Base-by-base conservation (phyloP, 2,888 invertebrate species). In the Pyrgus malvae region DNA sequence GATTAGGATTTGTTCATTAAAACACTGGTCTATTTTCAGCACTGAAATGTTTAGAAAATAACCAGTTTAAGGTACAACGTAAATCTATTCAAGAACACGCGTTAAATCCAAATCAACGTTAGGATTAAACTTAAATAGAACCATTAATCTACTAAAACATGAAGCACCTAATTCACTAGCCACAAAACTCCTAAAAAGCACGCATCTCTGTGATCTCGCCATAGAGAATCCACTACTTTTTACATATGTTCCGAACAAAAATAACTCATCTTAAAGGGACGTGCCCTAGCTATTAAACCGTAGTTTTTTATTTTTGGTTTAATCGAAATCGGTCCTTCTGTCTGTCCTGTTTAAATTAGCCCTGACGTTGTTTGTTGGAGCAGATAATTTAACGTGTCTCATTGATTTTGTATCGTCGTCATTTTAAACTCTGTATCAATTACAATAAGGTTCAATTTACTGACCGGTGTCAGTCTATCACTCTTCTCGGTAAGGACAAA, bases 321-420 rank as follows among this genome's bases (percentile, higher is more conserved):
- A 70, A 73, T 77, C 73, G 65, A 67, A 69, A 67, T 67, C 64
- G 61, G 66, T 68, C 69, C 66, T 67, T 65, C 70, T 65, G 67
- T 69, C 71, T 69, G 78, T 79, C 68, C 68, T 69, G 73, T 76
- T 81, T 78, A 83, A 85, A 87, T 86, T 85, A 80, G 71, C 78
- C 78, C 73, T 61, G 76, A 78, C 80, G 70, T 72, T 72, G 62
- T 62, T 65, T 61, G 69, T 63, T 60, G 65, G 68, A 74, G 72
- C 78, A 67, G 61, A 64, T 66, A 69, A 68, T 64, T 66, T 64
- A 64, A 59, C 55, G 63, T 61, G 60, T 48, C 55, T 40, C 53
- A 31, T 45, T 53, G 53, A 29, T 46, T 40, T 17, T 14, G 11
- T 8, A 5, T 4, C 3, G 3, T 16, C 38, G 11, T 1, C 29